Evolutionary conservation across 2,797 vertebrate genomes (phyloP).

Genomic region (Spinus olivaceus): DNA sequence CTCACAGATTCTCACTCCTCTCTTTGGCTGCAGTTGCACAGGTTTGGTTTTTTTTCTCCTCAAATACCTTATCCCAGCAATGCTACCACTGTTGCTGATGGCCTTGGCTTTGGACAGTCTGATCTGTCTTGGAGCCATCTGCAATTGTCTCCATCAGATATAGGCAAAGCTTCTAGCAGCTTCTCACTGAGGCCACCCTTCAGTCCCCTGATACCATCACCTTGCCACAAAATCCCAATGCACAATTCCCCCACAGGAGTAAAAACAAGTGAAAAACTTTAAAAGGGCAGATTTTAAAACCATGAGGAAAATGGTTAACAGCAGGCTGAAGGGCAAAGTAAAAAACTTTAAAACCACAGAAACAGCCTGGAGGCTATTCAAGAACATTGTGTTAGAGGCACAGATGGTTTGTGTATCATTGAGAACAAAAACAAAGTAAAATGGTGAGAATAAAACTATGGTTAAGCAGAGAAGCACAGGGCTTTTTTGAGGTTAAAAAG

Average conservation of each 20-base stretch:
- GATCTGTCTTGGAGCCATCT: fast-evolving
- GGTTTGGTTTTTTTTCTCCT: not conserved
- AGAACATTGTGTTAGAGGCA: constrained; percentile 72
- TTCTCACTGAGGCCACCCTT: not conserved
- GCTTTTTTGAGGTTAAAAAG: constrained; percentile 31
- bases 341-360: constrained; percentile 71
- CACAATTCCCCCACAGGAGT: not conserved
- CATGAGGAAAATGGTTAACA: constrained; percentile 66
- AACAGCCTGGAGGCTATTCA: constrained; percentile 70
- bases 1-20: not conserved
- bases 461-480: constrained; percentile 27
- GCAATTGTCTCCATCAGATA: not conserved
- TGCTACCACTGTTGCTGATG: no score
- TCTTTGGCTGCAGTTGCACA: not conserved
- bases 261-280: constrained; percentile 34
- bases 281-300: constrained; percentile 68
- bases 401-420: constrained; percentile 69
- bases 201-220: not conserved
- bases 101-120: not conserved
- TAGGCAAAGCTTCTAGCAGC: not conserved
- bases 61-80: not conserved
- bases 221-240: not conserved
- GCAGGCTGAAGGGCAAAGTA: constrained; percentile 70
- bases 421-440: constrained; percentile 65
- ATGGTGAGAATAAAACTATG: constrained; percentile 53